Conservation (phyloP, 2,797 vertebrate species). For the Geotria australis region DNA sequence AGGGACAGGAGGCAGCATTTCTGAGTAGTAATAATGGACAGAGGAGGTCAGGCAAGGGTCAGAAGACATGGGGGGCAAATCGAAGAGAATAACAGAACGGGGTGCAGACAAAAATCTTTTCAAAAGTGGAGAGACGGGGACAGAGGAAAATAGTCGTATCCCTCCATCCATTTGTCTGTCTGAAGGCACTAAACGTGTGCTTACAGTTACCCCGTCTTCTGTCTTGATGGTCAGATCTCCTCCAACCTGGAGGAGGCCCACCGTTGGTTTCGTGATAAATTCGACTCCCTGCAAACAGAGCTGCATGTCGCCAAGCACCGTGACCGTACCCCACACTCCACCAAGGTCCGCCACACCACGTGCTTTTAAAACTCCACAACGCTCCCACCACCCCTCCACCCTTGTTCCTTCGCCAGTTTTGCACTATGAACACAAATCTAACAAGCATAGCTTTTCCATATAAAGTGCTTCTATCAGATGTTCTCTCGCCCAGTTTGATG, state of each 20-base stretch:
- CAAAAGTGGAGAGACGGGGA: no score
- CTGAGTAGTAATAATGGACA: no score
- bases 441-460: no score
- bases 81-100: no score
- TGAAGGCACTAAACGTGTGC: not conserved
- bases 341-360: not conserved
- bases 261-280: constrained; percentile 11
- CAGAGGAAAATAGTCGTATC: not conserved
- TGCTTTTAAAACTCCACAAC: constrained; percentile 15
- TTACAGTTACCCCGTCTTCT: not conserved
- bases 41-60: no score
- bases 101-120: not conserved
- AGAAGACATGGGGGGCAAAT: no score
- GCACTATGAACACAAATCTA: no score
- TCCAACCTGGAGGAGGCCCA: constrained; percentile 14
- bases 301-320: constrained; percentile 4
- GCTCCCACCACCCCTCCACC: no score
- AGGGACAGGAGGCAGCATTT: no score
- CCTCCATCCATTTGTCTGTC: not conserved
- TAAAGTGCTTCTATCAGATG: no score
- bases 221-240: constrained; percentile 7
- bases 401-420: no score
- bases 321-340: not conserved
- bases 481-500: no score
- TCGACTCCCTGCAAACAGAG: constrained; percentile 10